Evolutionary conservation across 2,797 vertebrate genomes (phyloP).

Genomic region (Epinephelus awoara): DNA sequence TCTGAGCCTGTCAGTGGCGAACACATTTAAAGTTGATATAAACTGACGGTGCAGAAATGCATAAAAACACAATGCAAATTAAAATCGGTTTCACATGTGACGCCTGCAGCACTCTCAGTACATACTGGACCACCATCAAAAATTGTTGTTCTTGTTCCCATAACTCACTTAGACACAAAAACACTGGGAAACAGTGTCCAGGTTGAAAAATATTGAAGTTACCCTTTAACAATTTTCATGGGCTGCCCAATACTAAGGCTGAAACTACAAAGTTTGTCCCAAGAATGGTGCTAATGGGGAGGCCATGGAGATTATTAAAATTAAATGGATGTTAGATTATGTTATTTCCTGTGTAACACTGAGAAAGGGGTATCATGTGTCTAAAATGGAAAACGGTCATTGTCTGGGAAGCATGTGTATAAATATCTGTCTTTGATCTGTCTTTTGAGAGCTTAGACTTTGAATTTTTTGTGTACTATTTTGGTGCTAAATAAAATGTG

Average conservation of each 20-base stretch:
- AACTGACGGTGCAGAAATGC: too few species aligned
- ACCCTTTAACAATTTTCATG: background rate
- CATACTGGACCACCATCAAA: background rate
- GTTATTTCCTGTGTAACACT: background rate
- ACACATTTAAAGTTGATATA: too few species aligned
- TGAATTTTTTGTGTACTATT: background rate
- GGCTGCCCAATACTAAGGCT: background rate
- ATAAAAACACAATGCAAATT: too few species aligned
- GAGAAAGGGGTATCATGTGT: background rate
- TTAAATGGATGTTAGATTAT: background rate
- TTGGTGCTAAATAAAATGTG: background rate
- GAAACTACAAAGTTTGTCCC: background rate
- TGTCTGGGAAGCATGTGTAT: background rate
- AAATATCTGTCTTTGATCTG: background rate
- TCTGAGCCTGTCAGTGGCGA: too few species aligned
- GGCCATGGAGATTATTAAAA: background rate
- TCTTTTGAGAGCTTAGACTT: background rate
- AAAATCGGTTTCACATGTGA: too few species aligned
- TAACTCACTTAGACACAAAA: too few species aligned
- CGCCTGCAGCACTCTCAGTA: too few species aligned
- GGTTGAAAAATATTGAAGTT: too few species aligned
- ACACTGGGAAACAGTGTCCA: too few species aligned
- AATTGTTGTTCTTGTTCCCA: background rate
- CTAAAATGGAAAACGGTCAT: slow-evolving; percentile 1
- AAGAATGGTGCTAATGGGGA: too few species aligned